Conservation (phyloP, 2,113 vertebrate species). For the Pseudorectes ferrugineus region DNA sequence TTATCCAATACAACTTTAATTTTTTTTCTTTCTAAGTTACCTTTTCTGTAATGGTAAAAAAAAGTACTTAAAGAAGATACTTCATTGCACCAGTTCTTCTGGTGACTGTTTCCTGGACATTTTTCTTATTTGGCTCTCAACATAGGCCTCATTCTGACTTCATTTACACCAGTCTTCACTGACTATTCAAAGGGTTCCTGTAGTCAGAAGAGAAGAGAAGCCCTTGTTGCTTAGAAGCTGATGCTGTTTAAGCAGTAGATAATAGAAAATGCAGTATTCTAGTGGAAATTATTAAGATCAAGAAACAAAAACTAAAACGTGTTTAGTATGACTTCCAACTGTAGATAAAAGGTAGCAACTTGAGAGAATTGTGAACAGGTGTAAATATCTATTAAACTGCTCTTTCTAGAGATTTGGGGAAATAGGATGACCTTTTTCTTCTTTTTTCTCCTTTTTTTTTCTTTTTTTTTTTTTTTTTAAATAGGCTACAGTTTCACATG, state of each 20-base stretch:
- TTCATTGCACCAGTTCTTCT: background rate
- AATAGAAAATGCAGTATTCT: background rate
- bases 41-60: background rate
- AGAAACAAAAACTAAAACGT: conserved; percentile 9
- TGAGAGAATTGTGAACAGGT: conserved; percentile 62
- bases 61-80: background rate
- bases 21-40: background rate
- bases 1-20: background rate
- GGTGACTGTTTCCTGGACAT: background rate
- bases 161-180: background rate
- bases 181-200: background rate
- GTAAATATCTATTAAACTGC: conserved; percentile 74
- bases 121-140: background rate
- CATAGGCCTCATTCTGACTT: background rate
- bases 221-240: background rate
- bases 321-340: conserved; percentile 33
- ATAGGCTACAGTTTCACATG: conserved; percentile 84
- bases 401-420: conserved; percentile 71
- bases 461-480: conserved; percentile 9
- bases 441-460: background rate
- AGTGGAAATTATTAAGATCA: background rate
- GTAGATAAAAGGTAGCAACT: conserved; percentile 57
- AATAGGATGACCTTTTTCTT: conserved; percentile 69
- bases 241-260: background rate
- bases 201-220: background rate